Evolutionary conservation across 1,140 invertebrate species (phyloP).

Genomic region (Tetragnatha versicolor): DNA sequence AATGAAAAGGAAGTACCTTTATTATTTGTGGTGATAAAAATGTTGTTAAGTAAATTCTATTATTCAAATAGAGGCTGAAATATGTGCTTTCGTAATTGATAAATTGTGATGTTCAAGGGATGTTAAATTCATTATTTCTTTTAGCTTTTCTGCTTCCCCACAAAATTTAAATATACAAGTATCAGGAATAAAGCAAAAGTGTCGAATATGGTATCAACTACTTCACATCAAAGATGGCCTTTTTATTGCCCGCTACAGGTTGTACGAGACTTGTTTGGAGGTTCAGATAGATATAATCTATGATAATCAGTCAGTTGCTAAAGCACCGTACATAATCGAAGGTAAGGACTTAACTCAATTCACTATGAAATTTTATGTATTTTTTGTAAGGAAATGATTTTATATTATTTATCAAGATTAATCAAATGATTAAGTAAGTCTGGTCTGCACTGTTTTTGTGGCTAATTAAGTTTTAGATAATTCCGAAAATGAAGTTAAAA

Average conservation of each 20-base stretch:
- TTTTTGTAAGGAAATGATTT: background rate
- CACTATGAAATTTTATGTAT: constrained; percentile 54
- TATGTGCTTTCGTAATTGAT: no score
- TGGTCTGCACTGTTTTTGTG: no score
- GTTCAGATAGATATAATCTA: constrained; percentile 76
- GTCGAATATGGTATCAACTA: constrained; percentile 77
- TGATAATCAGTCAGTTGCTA: constrained; percentile 72
- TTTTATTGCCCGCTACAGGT: constrained; percentile 83
- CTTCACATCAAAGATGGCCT: constrained; percentile 85
- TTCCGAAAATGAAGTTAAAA: no score
- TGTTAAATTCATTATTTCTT: background rate
- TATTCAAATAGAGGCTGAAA: no score
- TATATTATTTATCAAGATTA: background rate
- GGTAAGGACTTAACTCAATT: constrained; percentile 65
- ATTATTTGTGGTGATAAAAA: no score
- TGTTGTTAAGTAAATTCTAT: no score
- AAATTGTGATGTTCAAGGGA: background rate
- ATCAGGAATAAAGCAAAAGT: constrained; percentile 61
- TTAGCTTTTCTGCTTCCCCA: constrained; percentile 29
- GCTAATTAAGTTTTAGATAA: no score
- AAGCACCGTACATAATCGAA: constrained; percentile 73
- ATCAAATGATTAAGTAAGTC: no score
- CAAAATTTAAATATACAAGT: constrained; percentile 12
- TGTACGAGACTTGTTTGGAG: constrained; percentile 77
- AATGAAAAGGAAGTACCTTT: no score